These are phyloP conservation scores for Gobius niger DNA, from an alignment of 2,113 vertebrate species.

Conservation along the genomic window DNA sequence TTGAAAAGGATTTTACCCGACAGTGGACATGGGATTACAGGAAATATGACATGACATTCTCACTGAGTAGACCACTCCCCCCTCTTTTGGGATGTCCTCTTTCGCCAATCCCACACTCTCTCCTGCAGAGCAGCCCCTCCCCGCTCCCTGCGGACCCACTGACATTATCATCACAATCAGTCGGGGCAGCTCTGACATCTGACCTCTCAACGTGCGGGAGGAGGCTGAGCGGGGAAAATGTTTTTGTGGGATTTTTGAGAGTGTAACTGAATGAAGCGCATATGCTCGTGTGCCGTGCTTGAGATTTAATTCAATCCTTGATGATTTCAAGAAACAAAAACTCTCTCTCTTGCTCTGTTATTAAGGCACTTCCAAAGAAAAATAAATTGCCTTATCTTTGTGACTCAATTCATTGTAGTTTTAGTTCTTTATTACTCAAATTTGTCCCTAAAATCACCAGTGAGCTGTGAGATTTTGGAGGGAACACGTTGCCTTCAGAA, in stretches of 20 bases:
- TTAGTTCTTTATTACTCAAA: too few species aligned
- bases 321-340: too few species aligned
- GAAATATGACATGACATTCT: constrained; percentile 82
- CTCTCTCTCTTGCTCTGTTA: too few species aligned
- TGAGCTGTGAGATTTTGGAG: too few species aligned
- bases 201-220: constrained; percentile 72
- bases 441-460: too few species aligned
- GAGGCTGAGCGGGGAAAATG: constrained; percentile 46
- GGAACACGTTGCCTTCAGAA: too few species aligned
- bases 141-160: constrained; percentile 63
- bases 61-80: constrained; percentile 55
- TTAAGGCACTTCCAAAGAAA: too few species aligned
- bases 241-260: constrained; percentile 45
- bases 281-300: constrained; percentile 11
- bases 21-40: constrained; percentile 78
- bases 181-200: constrained; percentile 78
- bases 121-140: constrained; percentile 44
- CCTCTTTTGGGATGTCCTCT: constrained; percentile 23
- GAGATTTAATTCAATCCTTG: too few species aligned
- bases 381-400: too few species aligned
- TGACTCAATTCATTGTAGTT: too few species aligned
- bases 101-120: constrained; percentile 46
- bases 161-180: constrained; percentile 85
- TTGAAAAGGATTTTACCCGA: constrained; percentile 54
- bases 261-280: constrained; percentile 48